Percentiles rank a stretch among this genome's conserved stretches.
These are phyloP conservation scores for Orchesella flavescens DNA, from an alignment of 2,888 invertebrate species.

Conservation along the genomic window DNA sequence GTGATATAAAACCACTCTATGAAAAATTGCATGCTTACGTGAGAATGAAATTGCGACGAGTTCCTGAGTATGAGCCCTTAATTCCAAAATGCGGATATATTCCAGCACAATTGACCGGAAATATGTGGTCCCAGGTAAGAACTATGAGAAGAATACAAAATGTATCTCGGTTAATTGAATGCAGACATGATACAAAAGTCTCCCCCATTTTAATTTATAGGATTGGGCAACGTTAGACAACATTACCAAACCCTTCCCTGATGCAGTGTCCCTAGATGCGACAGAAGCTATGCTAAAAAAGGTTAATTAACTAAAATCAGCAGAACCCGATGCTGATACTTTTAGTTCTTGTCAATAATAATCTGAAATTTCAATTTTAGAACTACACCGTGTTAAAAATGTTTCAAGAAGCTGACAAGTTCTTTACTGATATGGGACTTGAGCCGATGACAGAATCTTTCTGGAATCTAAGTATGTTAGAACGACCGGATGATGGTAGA, in stretches of 20 bases:
- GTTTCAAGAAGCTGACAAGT: slow-evolving; percentile 80
- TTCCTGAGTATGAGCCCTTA: slow-evolving; percentile 73
- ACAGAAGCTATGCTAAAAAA: slow-evolving; percentile 83
- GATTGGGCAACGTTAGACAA: slow-evolving; percentile 84
- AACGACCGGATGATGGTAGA: slow-evolving; percentile 82
- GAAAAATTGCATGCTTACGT: slow-evolving; percentile 89
- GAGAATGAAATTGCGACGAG: slow-evolving; percentile 79
- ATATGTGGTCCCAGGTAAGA: slow-evolving; percentile 85
- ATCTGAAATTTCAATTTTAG: slow-evolving; percentile 11
- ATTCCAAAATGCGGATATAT: slow-evolving; percentile 71
- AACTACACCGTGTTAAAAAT: slow-evolving; percentile 68
- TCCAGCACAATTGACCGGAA: slow-evolving; percentile 76
- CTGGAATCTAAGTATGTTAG: slow-evolving; percentile 88
- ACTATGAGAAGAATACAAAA: slow-evolving; percentile 30
- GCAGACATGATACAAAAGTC: background rate
- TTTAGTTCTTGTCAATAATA: background rate
- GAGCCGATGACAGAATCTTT: slow-evolving; percentile 87
- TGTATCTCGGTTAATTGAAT: background rate
- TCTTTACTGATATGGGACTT: slow-evolving; percentile 86
- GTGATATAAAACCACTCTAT: slow-evolving; percentile 83
- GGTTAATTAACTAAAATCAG: too few relatives aligned
- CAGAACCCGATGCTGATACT: too few relatives aligned
- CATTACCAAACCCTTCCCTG: slow-evolving; percentile 84
- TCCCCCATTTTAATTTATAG: slow-evolving; percentile 15
- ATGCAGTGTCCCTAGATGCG: slow-evolving; percentile 82